A percentile compares a stretch with the other conserved stretches of the same genome.
Evolutionary conservation across 2,797 vertebrate genomes (phyloP).

Genomic region (Scleropages formosus): DNA sequence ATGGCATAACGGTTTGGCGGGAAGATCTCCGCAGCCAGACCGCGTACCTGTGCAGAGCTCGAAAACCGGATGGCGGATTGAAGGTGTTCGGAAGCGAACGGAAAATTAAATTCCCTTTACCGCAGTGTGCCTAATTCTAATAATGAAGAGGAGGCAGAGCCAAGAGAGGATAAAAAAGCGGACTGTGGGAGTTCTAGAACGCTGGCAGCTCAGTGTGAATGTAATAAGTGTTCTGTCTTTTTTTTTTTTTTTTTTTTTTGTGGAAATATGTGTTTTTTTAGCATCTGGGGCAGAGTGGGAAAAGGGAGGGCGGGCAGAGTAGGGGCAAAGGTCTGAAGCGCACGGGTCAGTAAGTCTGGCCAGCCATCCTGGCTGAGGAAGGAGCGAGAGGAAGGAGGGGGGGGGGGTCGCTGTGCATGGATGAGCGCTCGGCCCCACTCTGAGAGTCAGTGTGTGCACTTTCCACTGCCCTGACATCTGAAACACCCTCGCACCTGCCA

Average conservation of each 20-base stretch:
- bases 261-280: not conserved
- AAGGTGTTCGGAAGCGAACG: too few species aligned
- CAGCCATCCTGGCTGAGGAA: slow-evolving; percentile 40
- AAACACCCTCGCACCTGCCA: slow-evolving; percentile 39
- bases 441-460: slow-evolving; percentile 44
- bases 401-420: slow-evolving; percentile 31
- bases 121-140: not conserved
- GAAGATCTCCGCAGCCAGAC: too few species aligned
- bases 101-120: too few species aligned
- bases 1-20: too few species aligned
- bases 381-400: slow-evolving; percentile 40
- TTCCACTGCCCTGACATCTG: slow-evolving; percentile 49
- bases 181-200: not conserved
- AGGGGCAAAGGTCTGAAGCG: too few species aligned
- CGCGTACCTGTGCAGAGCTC: not conserved
- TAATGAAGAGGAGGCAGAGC: not conserved
- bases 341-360: slow-evolving; percentile 17
- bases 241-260: not conserved
- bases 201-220: not conserved
- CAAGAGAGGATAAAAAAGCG: not conserved
- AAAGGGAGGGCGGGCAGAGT: too few species aligned
- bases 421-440: slow-evolving; percentile 45
- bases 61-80: not conserved
- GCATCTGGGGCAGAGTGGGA: too few species aligned
- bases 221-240: too few species aligned